Evolutionary conservation across 2,888 invertebrate species (phyloP).

Genomic region (Ptilodon capucinus): DNA sequence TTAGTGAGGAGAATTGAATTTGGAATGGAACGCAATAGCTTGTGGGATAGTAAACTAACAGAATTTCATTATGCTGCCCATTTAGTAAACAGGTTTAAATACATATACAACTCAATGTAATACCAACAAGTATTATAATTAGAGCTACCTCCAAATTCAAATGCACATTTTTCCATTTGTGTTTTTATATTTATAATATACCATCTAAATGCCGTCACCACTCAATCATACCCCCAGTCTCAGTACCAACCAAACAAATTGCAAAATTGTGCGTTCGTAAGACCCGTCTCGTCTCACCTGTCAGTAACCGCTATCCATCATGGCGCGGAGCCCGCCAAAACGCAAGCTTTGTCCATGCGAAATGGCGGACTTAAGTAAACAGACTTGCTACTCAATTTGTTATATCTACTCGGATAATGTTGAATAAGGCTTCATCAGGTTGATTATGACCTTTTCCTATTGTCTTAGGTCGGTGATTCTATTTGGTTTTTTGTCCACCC

Average conservation of each 20-base stretch:
- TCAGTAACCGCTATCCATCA: conserved; percentile 57
- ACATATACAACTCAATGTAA: too few species aligned
- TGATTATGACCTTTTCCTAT: too few species aligned
- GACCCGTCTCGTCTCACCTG: conserved; percentile 42
- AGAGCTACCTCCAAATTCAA: too few species aligned
- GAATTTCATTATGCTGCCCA: too few species aligned
- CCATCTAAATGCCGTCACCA: conserved; percentile 7
- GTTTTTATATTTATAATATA: too few species aligned
- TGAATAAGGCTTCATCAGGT: too few species aligned
- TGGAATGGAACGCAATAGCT: background rate
- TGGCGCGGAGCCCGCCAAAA: conserved; percentile 51
- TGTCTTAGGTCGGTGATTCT: too few species aligned
- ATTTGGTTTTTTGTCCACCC: too few species aligned
- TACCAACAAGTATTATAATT: too few species aligned
- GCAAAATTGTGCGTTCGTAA: conserved; percentile 33
- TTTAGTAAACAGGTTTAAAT: too few species aligned
- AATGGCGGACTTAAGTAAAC: conserved; percentile 28
- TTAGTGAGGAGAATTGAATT: background rate
- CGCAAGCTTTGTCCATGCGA: conserved; percentile 47
- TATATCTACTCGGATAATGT: too few species aligned
- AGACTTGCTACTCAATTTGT: too few species aligned
- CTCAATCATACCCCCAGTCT: conserved; percentile 32
- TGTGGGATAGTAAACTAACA: background rate
- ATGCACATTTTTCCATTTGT: background rate
- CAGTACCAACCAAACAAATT: conserved; percentile 32